phyloP scores from a whole-genome alignment of 2,113 vertebrate genomes.

The Chelonoidis abingdonii region DNA sequence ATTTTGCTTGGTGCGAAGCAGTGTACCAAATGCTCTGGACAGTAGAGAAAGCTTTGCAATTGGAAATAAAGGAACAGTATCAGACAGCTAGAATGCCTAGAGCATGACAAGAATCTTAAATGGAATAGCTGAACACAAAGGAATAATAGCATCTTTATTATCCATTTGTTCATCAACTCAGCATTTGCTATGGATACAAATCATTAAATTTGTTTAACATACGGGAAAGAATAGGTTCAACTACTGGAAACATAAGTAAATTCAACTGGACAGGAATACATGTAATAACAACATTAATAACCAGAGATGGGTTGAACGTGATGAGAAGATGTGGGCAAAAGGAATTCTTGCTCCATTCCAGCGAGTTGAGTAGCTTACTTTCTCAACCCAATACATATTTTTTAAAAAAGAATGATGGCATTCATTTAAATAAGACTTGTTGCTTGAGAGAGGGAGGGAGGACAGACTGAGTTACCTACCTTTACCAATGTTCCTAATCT shows the following conservation, averaged over 20 bases:
- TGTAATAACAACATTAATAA: constrained; percentile 65
- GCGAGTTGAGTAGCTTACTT: constrained; percentile 38
- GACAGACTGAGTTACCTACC: constrained; percentile 45
- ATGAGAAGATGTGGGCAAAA: constrained; percentile 42
- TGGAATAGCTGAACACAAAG: constrained; percentile 46
- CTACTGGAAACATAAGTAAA: constrained; percentile 41
- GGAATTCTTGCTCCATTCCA: constrained; percentile 55
- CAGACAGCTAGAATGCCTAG: constrained; percentile 43
- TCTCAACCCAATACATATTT: constrained; percentile 13
- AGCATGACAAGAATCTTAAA: constrained; percentile 67
- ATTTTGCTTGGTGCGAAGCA: constrained; percentile 63
- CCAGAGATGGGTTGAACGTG: constrained; percentile 38
- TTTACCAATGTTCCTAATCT: constrained; percentile 47
- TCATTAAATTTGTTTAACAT: constrained; percentile 61
- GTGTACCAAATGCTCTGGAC: constrained; percentile 56
- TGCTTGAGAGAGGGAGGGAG: background rate
- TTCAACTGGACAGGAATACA: constrained; percentile 48
- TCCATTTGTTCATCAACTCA: constrained; percentile 44
- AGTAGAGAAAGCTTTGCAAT: constrained; percentile 42
- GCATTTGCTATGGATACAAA: constrained; percentile 54
- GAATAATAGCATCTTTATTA: constrained; percentile 56
- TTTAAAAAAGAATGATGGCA: constrained; percentile 44
- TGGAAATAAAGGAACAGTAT: constrained; percentile 54
- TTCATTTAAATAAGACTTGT: constrained; percentile 73
- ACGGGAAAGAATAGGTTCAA: constrained; percentile 47